Evolutionary conservation across 2,888 invertebrate genomes (phyloP), one percentile per base, ranked within the genome.

Genomic region (Cylindroiulus punctatus): DNA sequence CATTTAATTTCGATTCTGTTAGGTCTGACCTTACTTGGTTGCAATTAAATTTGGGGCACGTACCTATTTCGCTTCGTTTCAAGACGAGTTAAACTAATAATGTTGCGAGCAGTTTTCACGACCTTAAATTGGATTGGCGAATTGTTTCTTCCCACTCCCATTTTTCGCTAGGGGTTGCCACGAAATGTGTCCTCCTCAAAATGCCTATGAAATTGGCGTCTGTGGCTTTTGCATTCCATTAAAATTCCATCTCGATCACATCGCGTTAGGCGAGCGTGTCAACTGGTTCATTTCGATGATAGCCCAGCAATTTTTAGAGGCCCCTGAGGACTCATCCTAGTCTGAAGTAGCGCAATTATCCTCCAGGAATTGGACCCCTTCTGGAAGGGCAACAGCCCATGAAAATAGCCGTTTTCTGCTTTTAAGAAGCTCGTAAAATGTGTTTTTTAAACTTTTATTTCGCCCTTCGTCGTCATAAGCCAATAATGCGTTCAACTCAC

Each of bases 211-310:
- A 76, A 30, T 76, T 76, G 76, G 76, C 76, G 76, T 76, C 76
- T 76, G 76, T 76, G 76, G 76, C 76, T 65, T 65, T 65, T 65
- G 65, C 65, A 65, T 65, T 1, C 22, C 76, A 76, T 76, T 76
- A 76, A 76, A 76, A 76, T 76, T 76, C 1, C 76, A 30, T 76
- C 57, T 22, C 57, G 7, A 7, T 65, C 0, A 22, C 76, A 0
- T 76, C 30, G 76, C 76, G 30, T 30, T 26, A 26, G 30, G 30
- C 14, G 30, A 14, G 76, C 30, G 76, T 30, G 76, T 76, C 30
- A 76, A 76, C 76, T 76, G 14, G 30, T 76, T 76, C 76, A 76
- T 30, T 30, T 30, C 76, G 76, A 76, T 76, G 76, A 76, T 76
- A 76, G 76, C 76, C 30, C 22, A 14, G 30, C 30, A 76, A 30